Evolutionary conservation across 2,797 vertebrate genomes (phyloP).

Genomic region (Ataeniobius toweri): DNA sequence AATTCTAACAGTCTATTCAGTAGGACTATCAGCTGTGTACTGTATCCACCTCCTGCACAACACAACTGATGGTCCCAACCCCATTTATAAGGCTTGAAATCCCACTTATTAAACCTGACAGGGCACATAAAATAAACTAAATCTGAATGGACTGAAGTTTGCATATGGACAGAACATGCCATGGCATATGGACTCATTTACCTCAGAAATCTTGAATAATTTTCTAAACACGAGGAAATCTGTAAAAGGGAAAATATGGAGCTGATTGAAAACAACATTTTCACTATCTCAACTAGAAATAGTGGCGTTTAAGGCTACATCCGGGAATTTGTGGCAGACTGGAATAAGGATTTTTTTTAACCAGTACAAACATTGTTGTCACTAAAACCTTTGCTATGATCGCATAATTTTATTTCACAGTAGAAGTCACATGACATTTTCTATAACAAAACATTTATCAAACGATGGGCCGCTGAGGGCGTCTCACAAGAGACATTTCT

Average conservation of each 20-base stretch:
- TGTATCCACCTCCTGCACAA: too few relatives aligned
- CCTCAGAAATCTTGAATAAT: too few relatives aligned
- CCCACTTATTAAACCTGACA: too few relatives aligned
- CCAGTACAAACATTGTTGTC: too few relatives aligned
- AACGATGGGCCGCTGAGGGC: neutral
- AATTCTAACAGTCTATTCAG: too few relatives aligned
- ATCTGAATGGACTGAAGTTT: neutral
- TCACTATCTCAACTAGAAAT: neutral
- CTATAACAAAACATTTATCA: neutral
- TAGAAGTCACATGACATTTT: neutral
- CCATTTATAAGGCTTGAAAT: too few relatives aligned
- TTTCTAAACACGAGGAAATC: too few relatives aligned
- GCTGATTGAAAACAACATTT: neutral
- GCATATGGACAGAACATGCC: neutral
- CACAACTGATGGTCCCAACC: too few relatives aligned
- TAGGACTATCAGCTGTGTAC: too few relatives aligned
- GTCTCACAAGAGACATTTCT: conserved; percentile 5
- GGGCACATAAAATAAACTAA: neutral
- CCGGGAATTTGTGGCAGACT: neutral
- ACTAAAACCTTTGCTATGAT: neutral
- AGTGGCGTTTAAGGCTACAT: neutral
- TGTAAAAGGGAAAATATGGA: too few relatives aligned
- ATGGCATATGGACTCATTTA: too few relatives aligned
- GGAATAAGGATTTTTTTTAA: neutral
- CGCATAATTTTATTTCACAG: neutral